Percentiles rank a stretch among this genome's conserved stretches.
Conservation (phyloP, 2,888 invertebrate species). For the Dendrolimus pini region DNA sequence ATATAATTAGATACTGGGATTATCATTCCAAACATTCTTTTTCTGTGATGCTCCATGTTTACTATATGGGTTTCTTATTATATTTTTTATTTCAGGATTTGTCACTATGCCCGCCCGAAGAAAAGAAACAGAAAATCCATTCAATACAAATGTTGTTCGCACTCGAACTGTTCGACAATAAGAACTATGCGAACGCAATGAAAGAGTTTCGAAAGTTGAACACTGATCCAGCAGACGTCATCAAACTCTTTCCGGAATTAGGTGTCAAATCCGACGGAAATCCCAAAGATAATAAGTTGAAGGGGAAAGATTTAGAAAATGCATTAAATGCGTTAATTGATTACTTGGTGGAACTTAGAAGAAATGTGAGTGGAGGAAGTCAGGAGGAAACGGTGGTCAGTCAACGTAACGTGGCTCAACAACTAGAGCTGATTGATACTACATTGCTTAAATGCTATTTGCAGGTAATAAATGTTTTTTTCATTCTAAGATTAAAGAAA, state of each 20-base stretch:
- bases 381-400: conserved; percentile 14
- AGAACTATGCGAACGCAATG: conserved; percentile 94
- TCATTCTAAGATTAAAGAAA: background rate
- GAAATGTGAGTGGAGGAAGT: conserved; percentile 29
- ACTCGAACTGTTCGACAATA: conserved; percentile 92
- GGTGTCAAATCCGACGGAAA: conserved; percentile 67
- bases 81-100: conserved; percentile 78
- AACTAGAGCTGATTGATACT: conserved; percentile 95
- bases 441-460: conserved; percentile 97
- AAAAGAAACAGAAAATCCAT: conserved; percentile 87
- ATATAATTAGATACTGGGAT: no score
- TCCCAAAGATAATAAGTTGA: conserved; percentile 69
- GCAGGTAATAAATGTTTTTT: conserved; percentile 74
- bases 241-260: conserved; percentile 94
- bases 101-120: conserved; percentile 87
- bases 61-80: no score
- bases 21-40: no score
- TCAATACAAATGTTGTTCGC: conserved; percentile 95
- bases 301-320: conserved; percentile 90
- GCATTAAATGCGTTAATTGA: conserved; percentile 92
- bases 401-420: conserved; percentile 51
- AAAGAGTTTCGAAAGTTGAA: conserved; percentile 91
- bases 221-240: conserved; percentile 97
- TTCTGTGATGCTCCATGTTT: no score
- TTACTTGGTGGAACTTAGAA: conserved; percentile 88